These are phyloP conservation scores for Salmo trutta DNA, from an alignment of 2,797 vertebrate genomes.

Conservation along the genomic window DNA sequence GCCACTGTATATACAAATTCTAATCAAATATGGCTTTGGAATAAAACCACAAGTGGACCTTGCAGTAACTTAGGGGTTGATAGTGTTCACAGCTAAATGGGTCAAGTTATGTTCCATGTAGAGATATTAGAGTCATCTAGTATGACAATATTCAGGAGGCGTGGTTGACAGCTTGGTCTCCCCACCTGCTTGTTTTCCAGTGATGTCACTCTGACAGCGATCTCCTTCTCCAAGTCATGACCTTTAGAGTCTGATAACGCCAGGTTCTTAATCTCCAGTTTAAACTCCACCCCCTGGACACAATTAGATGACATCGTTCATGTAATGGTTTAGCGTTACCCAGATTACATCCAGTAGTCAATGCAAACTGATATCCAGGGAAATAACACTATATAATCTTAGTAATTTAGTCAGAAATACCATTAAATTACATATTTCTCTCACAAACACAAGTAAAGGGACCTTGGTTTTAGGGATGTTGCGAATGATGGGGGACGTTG, in stretches of 20 bases:
- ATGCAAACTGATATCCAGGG: no score
- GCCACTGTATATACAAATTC: no score
- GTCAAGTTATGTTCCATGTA: not conserved
- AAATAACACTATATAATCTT: not conserved
- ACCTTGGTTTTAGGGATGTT: not conserved
- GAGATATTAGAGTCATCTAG: no score
- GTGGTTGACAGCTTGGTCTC: not conserved
- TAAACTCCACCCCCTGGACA: slow-evolving; percentile 81
- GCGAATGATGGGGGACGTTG: no score
- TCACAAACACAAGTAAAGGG: not conserved
- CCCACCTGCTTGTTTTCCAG: slow-evolving; percentile 75
- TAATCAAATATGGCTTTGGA: not conserved
- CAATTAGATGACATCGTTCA: not conserved
- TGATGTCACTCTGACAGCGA: slow-evolving; percentile 78
- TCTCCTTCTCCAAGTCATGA: slow-evolving; percentile 84
- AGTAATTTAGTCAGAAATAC: no score
- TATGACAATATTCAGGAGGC: not conserved
- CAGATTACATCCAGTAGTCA: not conserved
- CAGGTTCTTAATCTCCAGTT: slow-evolving; percentile 88
- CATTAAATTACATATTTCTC: not conserved
- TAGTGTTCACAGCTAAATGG: no score
- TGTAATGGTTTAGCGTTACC: not conserved
- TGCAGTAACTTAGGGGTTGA: not conserved
- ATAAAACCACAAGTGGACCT: not conserved
- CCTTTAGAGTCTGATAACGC: slow-evolving; percentile 84